These are phyloP conservation scores for Crotalus tigris DNA, from an alignment of 2,113 vertebrate species.

Conservation along the genomic window DNA sequence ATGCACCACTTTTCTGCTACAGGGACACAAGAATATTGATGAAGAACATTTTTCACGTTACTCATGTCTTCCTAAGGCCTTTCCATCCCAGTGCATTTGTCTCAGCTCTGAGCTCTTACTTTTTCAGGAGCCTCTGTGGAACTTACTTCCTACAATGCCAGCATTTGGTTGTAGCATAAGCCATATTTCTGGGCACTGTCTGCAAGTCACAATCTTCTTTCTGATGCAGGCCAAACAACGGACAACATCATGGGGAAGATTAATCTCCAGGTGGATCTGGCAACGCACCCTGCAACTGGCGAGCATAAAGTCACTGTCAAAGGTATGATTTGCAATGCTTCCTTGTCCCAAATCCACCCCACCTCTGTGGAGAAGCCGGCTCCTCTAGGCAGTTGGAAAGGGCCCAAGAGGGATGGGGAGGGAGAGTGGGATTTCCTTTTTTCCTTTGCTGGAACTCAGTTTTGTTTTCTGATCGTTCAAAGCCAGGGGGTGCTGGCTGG, in stretches of 20 bases:
- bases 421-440: background rate
- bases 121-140: background rate
- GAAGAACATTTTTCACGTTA: background rate
- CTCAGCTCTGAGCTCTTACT: background rate
- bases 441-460: background rate
- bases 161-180: background rate
- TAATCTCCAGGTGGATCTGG: conserved; percentile 89
- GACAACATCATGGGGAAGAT: conserved; percentile 89
- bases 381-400: background rate
- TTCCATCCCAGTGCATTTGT: background rate
- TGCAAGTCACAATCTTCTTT: background rate
- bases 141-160: background rate
- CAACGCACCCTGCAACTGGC: conserved; percentile 88
- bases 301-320: conserved; percentile 96
- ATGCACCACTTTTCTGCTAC: background rate
- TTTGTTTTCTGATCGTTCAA: background rate
- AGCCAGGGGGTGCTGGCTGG: background rate
- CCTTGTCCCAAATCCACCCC: background rate
- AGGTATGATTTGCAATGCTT: conserved; percentile 72
- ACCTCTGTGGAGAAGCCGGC: background rate
- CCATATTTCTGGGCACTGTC: too few relatives aligned
- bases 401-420: background rate
- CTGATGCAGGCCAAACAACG: conserved; percentile 71
- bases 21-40: background rate
- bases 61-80: background rate